These are phyloP conservation scores for Gobiocypris rarus DNA, from an alignment of 2,113 vertebrate species.

Conservation along the genomic window DNA sequence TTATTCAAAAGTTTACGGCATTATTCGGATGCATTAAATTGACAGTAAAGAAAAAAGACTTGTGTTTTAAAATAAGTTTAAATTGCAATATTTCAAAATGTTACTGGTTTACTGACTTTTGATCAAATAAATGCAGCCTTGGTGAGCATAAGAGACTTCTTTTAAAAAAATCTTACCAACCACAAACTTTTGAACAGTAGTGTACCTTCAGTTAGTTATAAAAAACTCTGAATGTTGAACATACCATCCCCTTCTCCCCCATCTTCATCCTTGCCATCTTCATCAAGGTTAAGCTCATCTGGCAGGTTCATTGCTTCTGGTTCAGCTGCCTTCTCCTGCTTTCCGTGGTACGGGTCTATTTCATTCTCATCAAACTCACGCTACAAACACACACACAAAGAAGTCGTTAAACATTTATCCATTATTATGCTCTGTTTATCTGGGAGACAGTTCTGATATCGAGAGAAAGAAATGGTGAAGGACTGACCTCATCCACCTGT, in stretches of 20 bases:
- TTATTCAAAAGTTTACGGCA: not conserved
- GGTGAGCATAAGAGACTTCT: not conserved
- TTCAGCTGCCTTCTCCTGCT: conserved; percentile 84
- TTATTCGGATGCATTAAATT: not conserved
- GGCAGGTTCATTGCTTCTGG: conserved; percentile 90
- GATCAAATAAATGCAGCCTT: not conserved
- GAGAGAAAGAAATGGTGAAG: not conserved
- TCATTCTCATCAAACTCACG: conserved; percentile 95
- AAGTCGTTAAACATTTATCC: not conserved
- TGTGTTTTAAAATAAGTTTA: not conserved
- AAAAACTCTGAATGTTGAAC: not conserved
- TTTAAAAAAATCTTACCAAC: not conserved
- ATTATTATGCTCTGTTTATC: not conserved
- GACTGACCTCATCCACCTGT: conserved; percentile 88
- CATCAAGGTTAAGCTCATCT: conserved; percentile 89
- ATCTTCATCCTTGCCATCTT: conserved; percentile 75
- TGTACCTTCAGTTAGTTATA: not conserved
- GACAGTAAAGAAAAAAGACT: not conserved
- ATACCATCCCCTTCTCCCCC: conserved; percentile 78
- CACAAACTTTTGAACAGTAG: not conserved
- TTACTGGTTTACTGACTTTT: not conserved
- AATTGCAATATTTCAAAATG: not conserved
- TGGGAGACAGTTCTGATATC: not conserved
- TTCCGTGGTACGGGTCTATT: conserved; percentile 90
- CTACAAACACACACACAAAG: conserved; percentile 65